Base-by-base conservation (phyloP, 2,888 invertebrate genomes). In the Plagodis dolabraria region DNA sequence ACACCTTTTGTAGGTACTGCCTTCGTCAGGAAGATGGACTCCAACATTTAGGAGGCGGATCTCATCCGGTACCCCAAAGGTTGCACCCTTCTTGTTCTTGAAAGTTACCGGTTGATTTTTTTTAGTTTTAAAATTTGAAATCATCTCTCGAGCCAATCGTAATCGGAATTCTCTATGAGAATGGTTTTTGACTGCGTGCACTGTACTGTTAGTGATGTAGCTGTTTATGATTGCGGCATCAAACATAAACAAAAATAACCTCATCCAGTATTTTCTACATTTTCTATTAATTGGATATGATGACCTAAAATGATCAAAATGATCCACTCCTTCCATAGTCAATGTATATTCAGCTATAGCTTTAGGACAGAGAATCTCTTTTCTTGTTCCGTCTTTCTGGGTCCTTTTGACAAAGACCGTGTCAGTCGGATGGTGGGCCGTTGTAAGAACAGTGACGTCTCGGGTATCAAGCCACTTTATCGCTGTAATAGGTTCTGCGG, bases 301-400 rank as follows among this genome's bases (percentile, higher is more conserved):
- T 43, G 35, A 50, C 43, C 33, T 45, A 38, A 45, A 47, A 49
- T 44, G 44, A 44, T 44, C 44, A 44, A 44, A 44, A 12, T 44
- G 6, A 8, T 44, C 52, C 65, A 62, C 48, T 59, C 42, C 42
- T 8, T 7, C 42, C 42, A 42, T 6, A 42, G 7, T 8, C 10
- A 9, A 10, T 9, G 42, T 42, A 42, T 42, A 42, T 42, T 8
- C 10, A 42, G 42, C n/a, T 42, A 42, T 42, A 9, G 42, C 42
- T 9, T 8, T 42, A 42, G 42, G 42, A 10, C 42, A 42, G 42
- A 9, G 10, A 8, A 42, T 42, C 9, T 10, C 42, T 42, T 42
- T 42, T 10, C 7, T 8, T 42, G 42, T 42, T 8, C 42, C 42
- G 10, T 42, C 10, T 42, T 42, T 42, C 42, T 42, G 42, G 9